Conservation (phyloP, 2,113 vertebrate species). For the Archocentrus centrarchus region DNA sequence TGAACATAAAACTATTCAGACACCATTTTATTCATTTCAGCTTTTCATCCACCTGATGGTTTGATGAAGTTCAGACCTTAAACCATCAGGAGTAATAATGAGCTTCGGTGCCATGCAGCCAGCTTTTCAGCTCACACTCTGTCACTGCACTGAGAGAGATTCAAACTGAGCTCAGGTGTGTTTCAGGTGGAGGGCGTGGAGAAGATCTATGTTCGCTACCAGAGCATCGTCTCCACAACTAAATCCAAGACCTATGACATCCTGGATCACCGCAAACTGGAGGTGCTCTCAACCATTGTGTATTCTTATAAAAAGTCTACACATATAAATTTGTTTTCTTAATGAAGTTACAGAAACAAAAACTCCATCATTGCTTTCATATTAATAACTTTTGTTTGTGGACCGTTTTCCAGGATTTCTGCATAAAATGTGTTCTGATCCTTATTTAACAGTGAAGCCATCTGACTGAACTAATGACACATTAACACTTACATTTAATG, state of each 20-base stretch:
- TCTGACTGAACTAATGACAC: neutral
- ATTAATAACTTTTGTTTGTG: neutral
- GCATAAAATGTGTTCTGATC: neutral
- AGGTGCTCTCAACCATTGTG: conserved; percentile 66
- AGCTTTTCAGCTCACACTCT: too few relatives aligned
- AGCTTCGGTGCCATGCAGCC: too few relatives aligned
- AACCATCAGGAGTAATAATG: too few relatives aligned
- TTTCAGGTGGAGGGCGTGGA: conserved; percentile 84
- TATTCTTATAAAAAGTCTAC: neutral
- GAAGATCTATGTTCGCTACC: conserved; percentile 78
- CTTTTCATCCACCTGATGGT: too few relatives aligned
- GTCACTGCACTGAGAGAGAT: neutral
- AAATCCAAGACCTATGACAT: conserved; percentile 85
- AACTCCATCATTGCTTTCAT: too few relatives aligned
- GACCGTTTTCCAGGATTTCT: neutral
- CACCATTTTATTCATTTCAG: too few relatives aligned
- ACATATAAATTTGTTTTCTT: neutral
- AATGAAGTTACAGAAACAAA: too few relatives aligned
- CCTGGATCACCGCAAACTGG: conserved; percentile 83
- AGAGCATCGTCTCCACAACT: conserved; percentile 75
- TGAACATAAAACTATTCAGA: too few relatives aligned
- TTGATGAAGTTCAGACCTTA: too few relatives aligned
- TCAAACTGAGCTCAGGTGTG: neutral
- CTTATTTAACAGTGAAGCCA: neutral
- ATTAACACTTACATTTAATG: neutral